phyloP scores from a whole-genome alignment of 2,888 invertebrate genomes.

The Tachystola acroxantha region DNA sequence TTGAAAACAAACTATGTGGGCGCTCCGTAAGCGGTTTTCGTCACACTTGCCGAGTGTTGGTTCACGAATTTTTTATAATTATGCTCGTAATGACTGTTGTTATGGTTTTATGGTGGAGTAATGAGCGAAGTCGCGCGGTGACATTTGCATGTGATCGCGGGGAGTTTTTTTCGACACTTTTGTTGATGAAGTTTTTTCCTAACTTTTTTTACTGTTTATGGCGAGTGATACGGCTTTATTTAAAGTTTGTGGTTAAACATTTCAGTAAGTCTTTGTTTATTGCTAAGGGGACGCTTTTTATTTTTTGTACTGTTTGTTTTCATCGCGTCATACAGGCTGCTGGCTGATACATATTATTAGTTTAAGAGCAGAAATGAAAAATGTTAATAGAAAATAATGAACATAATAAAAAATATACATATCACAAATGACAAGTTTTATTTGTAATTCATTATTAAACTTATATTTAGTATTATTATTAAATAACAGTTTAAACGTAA shows the following conservation, averaged over 20 bases:
- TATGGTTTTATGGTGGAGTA: conserved; percentile 70
- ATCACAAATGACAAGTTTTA: no score
- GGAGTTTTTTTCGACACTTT: conserved; percentile 60
- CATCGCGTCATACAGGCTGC: no score
- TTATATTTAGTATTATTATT: no score
- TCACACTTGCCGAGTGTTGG: conserved; percentile 67
- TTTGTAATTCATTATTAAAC: no score
- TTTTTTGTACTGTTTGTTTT: conserved; percentile 50
- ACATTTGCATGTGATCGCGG: conserved; percentile 73
- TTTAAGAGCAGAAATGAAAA: no score
- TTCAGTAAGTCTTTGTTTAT: conserved; percentile 67
- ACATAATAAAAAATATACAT: no score
- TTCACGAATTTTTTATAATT: conserved; percentile 73
- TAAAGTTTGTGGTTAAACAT: conserved; percentile 71
- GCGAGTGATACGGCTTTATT: conserved; percentile 62
- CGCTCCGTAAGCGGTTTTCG: conserved; percentile 73
- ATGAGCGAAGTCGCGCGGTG: conserved; percentile 64
- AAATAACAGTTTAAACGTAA: no score
- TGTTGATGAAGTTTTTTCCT: conserved; percentile 65
- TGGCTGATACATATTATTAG: no score
- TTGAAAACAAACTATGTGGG: conserved; percentile 73
- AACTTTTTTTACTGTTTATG: conserved; percentile 60
- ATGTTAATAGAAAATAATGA: no score
- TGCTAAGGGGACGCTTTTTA: conserved; percentile 53
- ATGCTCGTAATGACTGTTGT: conserved; percentile 70